Percentiles rank a stretch among this genome's conserved stretches.
Evolutionary conservation across 2,888 invertebrate species (phyloP).

Genomic region (Mellilla xanthometata): DNA sequence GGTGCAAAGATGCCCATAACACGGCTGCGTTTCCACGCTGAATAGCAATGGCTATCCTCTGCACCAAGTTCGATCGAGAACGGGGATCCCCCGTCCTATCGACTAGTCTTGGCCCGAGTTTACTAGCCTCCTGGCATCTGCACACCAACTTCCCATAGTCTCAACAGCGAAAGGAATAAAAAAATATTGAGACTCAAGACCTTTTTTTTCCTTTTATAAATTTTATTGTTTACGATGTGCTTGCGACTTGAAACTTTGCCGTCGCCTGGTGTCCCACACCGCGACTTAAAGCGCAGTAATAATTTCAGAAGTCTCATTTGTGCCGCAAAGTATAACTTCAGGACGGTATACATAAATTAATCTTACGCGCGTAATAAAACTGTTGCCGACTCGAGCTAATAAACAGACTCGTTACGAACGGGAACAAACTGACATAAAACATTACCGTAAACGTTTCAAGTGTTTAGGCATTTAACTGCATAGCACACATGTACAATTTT

Average conservation of each 20-base stretch:
- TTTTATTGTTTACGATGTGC: constrained; percentile 53
- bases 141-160: too few relatives aligned
- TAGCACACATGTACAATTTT: too few relatives aligned
- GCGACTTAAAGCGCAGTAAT: constrained; percentile 34
- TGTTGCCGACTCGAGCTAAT: constrained; percentile 32
- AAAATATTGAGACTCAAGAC: too few relatives aligned
- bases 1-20: too few relatives aligned
- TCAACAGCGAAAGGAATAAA: too few relatives aligned
- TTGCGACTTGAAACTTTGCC: constrained; percentile 36
- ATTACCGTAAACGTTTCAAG: constrained; percentile 5
- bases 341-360: constrained; percentile 53
- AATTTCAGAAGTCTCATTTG: constrained; percentile 48
- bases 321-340: constrained; percentile 39
- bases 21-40: too few relatives aligned
- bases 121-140: too few relatives aligned
- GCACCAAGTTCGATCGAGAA: too few relatives aligned
- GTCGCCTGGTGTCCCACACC: constrained; percentile 25
- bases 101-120: too few relatives aligned
- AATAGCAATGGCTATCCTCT: too few relatives aligned
- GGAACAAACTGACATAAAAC: constrained; percentile 3
- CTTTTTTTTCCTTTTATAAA: too few relatives aligned
- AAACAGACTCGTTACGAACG: constrained; percentile 33
- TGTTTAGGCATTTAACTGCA: not conserved
- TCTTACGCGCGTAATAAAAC: constrained; percentile 37
- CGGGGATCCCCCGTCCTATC: too few relatives aligned